Conservation (phyloP, 2,888 invertebrate species). For the Rhingia campestris region DNA sequence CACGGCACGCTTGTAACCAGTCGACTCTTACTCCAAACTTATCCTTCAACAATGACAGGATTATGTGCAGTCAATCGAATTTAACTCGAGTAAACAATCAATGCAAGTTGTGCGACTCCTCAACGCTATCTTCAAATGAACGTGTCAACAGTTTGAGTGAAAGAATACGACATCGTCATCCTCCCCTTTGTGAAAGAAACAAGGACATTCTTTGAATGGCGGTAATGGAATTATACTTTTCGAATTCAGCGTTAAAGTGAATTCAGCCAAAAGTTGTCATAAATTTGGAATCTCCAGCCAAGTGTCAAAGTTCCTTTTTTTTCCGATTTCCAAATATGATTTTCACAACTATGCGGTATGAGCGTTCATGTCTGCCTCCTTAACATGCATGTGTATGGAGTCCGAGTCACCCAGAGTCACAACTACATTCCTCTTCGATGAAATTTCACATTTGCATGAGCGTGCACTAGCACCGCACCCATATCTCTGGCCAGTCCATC, state of each 20-base stretch:
- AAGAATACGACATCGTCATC: constrained; percentile 3
- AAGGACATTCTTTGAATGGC: not conserved
- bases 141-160: constrained; percentile 30
- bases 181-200: not conserved
- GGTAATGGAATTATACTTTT: constrained; percentile 42
- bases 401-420: not conserved
- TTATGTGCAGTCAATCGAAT: constrained; percentile 64
- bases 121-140: constrained; percentile 30
- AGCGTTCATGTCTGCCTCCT: constrained; percentile 21
- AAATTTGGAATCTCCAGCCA: constrained; percentile 23
- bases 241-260: constrained; percentile 1
- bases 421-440: not conserved
- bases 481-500: constrained; percentile 14
- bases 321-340: constrained; percentile 50
- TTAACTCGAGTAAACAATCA: constrained; percentile 48
- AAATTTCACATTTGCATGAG: constrained; percentile 16
- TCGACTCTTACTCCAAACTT: constrained; percentile 22
- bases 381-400: not conserved
- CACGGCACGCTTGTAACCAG: constrained; percentile 47
- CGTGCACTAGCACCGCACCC: constrained; percentile 4
- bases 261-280: constrained; percentile 30
- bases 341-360: constrained; percentile 19
- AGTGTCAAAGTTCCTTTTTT: constrained; percentile 51
- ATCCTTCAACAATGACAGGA: constrained; percentile 29
- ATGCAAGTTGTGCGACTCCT: constrained; percentile 38